Evolutionary conservation across 2,113 vertebrate species (phyloP).

Genomic region (Chionis minor): DNA sequence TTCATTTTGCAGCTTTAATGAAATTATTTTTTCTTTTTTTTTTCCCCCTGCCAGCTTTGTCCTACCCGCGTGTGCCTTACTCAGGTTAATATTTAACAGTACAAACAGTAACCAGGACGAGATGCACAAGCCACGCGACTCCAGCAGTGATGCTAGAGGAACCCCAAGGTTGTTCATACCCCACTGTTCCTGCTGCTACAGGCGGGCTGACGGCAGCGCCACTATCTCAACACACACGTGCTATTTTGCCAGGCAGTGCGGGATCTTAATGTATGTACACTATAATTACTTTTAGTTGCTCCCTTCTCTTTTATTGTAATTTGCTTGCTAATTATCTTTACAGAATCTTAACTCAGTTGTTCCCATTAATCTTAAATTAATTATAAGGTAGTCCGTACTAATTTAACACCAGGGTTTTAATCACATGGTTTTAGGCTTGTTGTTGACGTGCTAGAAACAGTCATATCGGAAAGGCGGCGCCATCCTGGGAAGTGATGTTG

Average conservation of each 20-base stretch:
- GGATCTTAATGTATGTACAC: constrained; percentile 43
- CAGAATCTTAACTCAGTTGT: constrained; percentile 43
- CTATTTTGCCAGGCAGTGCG: constrained; percentile 39
- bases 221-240: not conserved
- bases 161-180: not conserved
- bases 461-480: not conserved
- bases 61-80: accelerated
- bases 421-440: constrained; percentile 4
- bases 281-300: constrained; percentile 55
- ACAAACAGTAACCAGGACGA: not conserved
- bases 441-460: not conserved
- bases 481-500: not conserved
- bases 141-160: not conserved
- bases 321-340: constrained; percentile 56
- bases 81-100: too few relatives aligned
- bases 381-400: constrained; percentile 48
- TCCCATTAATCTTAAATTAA: constrained; percentile 63
- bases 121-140: not conserved
- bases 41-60: not conserved
- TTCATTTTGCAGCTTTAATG: not conserved
- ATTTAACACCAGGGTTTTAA: constrained; percentile 41
- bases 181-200: not conserved
- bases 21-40: not conserved
- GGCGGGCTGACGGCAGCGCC: not conserved
- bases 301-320: constrained; percentile 51